phyloP scores from a whole-genome alignment of 1,140 invertebrate species.

The Drosophila saltans region DNA sequence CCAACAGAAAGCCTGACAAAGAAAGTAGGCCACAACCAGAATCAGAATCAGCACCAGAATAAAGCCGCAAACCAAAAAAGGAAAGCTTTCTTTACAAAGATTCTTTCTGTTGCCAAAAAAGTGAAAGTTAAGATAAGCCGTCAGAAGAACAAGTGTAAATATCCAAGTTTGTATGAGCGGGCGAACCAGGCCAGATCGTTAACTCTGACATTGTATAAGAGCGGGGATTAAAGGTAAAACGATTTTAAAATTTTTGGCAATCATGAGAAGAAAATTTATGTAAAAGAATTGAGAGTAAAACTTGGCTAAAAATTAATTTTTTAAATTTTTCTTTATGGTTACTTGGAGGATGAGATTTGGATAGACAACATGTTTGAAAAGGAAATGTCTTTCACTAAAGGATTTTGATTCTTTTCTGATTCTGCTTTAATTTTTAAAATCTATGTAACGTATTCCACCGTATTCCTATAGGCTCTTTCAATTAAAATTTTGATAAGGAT shows the following conservation, averaged over 20 bases:
- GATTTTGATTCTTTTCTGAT: too few relatives aligned
- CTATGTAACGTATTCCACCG: too few relatives aligned
- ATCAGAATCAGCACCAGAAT: not conserved
- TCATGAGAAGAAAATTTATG: not conserved
- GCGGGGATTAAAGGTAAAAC: conserved; percentile 51
- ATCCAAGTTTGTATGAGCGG: conserved; percentile 28
- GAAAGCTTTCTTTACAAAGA: conserved; percentile 15
- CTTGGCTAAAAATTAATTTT: not conserved
- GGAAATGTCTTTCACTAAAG: too few relatives aligned
- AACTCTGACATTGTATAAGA: conserved; percentile 44
- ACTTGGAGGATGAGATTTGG: too few relatives aligned
- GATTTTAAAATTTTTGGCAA: conserved; percentile 42
- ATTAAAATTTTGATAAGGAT: too few relatives aligned
- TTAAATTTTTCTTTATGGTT: not conserved
- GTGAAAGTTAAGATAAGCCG: conserved; percentile 51
- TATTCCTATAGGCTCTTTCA: too few relatives aligned
- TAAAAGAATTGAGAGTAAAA: too few relatives aligned
- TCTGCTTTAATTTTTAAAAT: too few relatives aligned
- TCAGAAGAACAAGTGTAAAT: conserved; percentile 43
- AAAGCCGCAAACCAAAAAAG: conserved; percentile 13
- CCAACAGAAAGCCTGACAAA: conserved; percentile 27
- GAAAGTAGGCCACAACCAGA: conserved; percentile 42
- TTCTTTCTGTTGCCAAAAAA: conserved; percentile 29
- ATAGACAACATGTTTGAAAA: too few relatives aligned
- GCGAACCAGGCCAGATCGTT: conserved; percentile 45